Evolutionary conservation across 2,113 vertebrate species (phyloP).

Genomic region (Neodontobutis hainanensis): DNA sequence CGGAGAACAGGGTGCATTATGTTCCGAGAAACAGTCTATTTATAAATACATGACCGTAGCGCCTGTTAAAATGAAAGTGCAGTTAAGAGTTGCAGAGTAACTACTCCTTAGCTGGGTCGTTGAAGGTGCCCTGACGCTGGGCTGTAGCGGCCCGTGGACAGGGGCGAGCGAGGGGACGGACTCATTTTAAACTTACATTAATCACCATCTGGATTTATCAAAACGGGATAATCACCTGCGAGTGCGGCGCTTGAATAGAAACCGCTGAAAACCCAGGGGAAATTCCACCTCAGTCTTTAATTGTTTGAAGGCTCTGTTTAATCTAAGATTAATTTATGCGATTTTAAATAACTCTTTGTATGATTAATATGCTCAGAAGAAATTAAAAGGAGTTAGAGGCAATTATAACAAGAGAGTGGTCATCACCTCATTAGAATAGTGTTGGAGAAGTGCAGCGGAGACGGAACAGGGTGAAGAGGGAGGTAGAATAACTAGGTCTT

Average conservation of each 20-base stretch:
- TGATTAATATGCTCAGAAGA: conserved; percentile 98
- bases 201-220: conserved; percentile 91
- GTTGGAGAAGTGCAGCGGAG: conserved; percentile 68
- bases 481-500: conserved; percentile 82
- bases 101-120: conserved; percentile 83
- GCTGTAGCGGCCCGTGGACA: conserved; percentile 65
- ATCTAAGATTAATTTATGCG: conserved; percentile 99
- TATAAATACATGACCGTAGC: conserved; percentile 66
- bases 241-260: conserved; percentile 94
- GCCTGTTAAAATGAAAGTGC: conserved; percentile 54
- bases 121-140: conserved; percentile 86
- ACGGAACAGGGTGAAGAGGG: conserved; percentile 80
- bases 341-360: conserved; percentile 99
- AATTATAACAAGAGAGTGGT: conserved; percentile 99
- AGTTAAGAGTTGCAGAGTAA: conserved; percentile 56
- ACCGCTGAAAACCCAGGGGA: conserved; percentile 87
- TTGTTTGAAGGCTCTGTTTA: conserved; percentile 99
- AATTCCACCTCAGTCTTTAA: conserved; percentile 98
- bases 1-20: too few species aligned
- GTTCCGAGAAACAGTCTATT: background rate
- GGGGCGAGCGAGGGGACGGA: conserved; percentile 74
- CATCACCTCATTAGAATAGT: conserved; percentile 97
- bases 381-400: conserved; percentile 99
- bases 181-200: conserved; percentile 96
- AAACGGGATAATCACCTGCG: conserved; percentile 95